Conservation (phyloP, 2,113 vertebrate genomes). For the Oenanthe melanoleuca region DNA sequence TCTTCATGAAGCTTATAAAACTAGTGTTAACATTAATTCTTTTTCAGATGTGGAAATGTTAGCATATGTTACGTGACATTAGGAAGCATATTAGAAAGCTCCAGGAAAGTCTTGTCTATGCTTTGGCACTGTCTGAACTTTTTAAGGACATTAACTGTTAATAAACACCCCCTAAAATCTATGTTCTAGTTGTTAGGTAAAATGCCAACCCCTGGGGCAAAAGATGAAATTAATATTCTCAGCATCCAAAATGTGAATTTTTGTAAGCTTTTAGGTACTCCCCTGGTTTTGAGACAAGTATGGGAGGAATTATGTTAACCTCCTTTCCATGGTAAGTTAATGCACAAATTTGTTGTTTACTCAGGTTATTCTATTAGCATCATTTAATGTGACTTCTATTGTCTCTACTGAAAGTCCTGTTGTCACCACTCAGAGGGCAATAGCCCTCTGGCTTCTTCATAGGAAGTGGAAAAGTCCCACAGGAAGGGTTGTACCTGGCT, state of each 20-base stretch:
- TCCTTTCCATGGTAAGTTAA: not conserved
- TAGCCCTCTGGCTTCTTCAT: not conserved
- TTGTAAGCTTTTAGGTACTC: not conserved
- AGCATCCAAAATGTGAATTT: no score
- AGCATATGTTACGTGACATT: not conserved
- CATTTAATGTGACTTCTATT: not conserved
- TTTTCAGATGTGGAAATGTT: not conserved
- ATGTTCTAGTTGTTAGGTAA: not conserved
- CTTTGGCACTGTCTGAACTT: not conserved
- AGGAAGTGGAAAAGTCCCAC: not conserved
- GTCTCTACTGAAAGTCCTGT: not conserved
- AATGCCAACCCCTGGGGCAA: not conserved
- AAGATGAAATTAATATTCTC: not conserved
- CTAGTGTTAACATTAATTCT: not conserved
- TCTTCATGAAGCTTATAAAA: not conserved
- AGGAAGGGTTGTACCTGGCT: not conserved
- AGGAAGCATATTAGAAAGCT: not conserved
- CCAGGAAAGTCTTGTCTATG: not conserved
- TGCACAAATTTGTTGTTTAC: not conserved
- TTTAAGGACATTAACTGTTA: not conserved
- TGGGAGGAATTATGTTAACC: not conserved
- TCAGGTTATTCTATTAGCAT: not conserved
- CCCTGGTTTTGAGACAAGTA: not conserved
- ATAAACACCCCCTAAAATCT: not conserved
- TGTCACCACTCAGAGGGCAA: not conserved